Percentiles rank a stretch among this genome's conserved stretches.
Conservation (phyloP, 1,140 invertebrate species). For the Trichoplusia ni region DNA sequence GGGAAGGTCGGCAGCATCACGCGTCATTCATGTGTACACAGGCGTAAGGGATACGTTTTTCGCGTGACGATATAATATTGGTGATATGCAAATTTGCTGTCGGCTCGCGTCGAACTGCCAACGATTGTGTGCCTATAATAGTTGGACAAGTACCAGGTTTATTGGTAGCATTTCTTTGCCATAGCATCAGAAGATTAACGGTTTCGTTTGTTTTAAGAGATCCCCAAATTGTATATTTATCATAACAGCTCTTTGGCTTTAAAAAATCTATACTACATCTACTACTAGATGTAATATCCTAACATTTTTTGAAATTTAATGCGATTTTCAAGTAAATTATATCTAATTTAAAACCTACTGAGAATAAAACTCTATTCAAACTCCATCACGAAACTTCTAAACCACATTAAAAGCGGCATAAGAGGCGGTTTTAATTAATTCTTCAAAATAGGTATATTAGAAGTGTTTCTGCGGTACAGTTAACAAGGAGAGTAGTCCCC, state of each 20-base stretch:
- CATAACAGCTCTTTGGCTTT: too few relatives aligned
- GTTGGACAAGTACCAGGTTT: constrained; percentile 21
- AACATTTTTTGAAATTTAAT: too few relatives aligned
- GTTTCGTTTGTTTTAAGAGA: too few relatives aligned
- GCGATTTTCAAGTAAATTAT: too few relatives aligned
- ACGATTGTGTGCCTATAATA: constrained; percentile 24
- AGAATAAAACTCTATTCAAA: too few relatives aligned
- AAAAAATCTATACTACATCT: too few relatives aligned
- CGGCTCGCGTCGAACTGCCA: constrained; percentile 56
- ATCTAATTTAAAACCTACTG: too few relatives aligned
- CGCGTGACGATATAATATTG: constrained; percentile 80
- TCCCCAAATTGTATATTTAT: too few relatives aligned
- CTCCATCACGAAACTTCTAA: constrained; percentile 4
- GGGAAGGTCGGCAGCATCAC: constrained; percentile 79
- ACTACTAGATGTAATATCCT: too few relatives aligned
- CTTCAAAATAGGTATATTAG: constrained; percentile 23
- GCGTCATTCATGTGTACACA: constrained; percentile 81
- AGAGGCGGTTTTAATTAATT: constrained; percentile 23
- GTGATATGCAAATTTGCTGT: constrained; percentile 79
- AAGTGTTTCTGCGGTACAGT: constrained; percentile 29
- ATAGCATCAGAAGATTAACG: too few relatives aligned
- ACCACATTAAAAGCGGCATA: neutral
- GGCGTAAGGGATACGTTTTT: constrained; percentile 81
- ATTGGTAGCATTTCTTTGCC: constrained; percentile 2
- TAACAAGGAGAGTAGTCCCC: constrained; percentile 2